Evolutionary conservation across 2,113 vertebrate species (phyloP).

Genomic region (Forbesichthys papilliferus): DNA sequence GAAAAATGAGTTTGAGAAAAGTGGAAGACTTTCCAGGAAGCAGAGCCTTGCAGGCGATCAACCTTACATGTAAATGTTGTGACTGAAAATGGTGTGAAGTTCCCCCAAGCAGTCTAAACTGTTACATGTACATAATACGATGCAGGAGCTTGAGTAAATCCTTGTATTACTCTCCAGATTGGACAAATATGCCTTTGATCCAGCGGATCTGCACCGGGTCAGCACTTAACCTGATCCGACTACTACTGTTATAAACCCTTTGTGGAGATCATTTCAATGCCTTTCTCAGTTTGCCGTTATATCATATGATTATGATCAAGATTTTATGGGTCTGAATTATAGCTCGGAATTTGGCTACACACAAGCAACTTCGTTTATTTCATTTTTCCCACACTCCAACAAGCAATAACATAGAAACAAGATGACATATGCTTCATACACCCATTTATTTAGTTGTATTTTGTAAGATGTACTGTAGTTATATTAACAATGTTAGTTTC

Average conservation of each 20-base stretch:
- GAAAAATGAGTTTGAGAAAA: constrained; percentile 10
- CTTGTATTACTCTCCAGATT: constrained; percentile 46
- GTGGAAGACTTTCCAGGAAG: constrained; percentile 6
- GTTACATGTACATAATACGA: constrained; percentile 52
- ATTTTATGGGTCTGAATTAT: not conserved
- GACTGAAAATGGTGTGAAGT: constrained; percentile 33
- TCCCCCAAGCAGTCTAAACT: constrained; percentile 26
- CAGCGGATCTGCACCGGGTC: constrained; percentile 22
- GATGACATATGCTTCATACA: no score
- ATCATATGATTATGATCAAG: constrained; percentile 1
- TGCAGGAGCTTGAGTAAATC: constrained; percentile 53
- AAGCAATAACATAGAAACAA: no score
- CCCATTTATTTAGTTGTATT: no score
- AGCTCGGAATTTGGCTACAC: not conserved
- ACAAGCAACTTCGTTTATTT: not conserved
- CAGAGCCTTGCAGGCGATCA: constrained; percentile 25
- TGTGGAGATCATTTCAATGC: constrained; percentile 2
- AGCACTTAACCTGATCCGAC: constrained; percentile 26
- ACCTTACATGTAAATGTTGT: constrained; percentile 23
- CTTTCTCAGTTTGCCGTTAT: constrained; percentile 5
- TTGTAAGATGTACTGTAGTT: no score
- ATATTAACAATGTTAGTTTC: no score
- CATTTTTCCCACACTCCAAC: no score
- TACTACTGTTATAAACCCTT: constrained; percentile 19
- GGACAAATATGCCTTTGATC: constrained; percentile 60